Percentiles rank a stretch among this genome's conserved stretches.
Conservation (phyloP, 92 coral and sea anemone genomes). For the Parazoanthus swiftii region DNA sequence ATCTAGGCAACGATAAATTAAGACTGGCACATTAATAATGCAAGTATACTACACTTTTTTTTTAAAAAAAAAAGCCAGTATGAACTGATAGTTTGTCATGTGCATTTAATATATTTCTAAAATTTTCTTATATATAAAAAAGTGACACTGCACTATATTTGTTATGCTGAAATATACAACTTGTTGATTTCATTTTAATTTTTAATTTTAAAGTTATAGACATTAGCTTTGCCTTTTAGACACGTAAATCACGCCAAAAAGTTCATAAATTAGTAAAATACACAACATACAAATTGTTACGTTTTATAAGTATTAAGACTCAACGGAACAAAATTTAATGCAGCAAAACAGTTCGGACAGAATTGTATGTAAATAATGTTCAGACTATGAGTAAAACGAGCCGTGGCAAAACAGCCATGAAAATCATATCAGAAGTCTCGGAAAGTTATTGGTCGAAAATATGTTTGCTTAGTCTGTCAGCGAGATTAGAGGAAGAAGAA, state of each 20-base stretch:
- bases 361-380: background rate
- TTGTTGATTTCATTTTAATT: conserved; percentile 15
- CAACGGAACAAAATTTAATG: background rate
- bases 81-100: background rate
- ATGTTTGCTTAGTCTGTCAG: conserved; percentile 29
- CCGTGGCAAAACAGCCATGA: background rate
- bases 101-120: too few relatives aligned
- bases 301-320: background rate
- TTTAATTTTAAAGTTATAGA: background rate
- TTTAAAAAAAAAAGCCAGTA: background rate
- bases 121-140: background rate
- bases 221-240: background rate
- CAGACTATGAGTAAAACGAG: background rate
- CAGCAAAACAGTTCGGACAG: background rate
- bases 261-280: background rate
- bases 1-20: background rate
- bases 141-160: background rate
- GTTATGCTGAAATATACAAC: conserved; percentile 14
- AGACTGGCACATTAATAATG: background rate
- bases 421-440: background rate
- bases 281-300: background rate
- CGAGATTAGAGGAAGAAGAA: conserved; percentile 20
- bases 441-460: conserved; percentile 2
- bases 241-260: background rate
- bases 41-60: background rate